Evolutionary conservation across 2,888 invertebrate species (phyloP).

Genomic region (Geotrupes spiniger): DNA sequence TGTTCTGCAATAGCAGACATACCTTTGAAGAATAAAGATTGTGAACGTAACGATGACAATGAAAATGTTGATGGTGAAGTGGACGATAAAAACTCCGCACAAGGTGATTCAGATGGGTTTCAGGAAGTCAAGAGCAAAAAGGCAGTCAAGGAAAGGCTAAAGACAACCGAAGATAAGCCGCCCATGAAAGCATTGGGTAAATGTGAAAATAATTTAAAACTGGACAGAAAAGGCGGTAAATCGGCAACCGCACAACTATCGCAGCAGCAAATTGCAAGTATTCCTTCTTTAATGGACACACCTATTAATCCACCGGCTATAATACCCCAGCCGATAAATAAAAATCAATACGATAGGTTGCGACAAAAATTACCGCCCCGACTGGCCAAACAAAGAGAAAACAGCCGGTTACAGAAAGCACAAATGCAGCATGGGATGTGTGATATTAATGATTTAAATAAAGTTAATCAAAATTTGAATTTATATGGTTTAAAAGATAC

Average conservation of each 20-base stretch:
- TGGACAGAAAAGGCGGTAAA: conserved; percentile 28
- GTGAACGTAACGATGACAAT: conserved; percentile 43
- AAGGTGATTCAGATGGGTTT: conserved; percentile 68
- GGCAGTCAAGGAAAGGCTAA: conserved; percentile 61
- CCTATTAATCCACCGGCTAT: conserved; percentile 53
- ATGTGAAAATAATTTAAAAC: conserved; percentile 36
- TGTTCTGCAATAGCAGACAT: conserved; percentile 53
- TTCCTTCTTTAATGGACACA: conserved; percentile 53
- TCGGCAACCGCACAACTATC: conserved; percentile 34
- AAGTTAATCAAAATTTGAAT: conserved; percentile 41
- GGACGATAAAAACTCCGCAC: conserved; percentile 44
- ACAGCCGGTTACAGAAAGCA: conserved; percentile 54
- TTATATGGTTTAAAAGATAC: conserved; percentile 43
- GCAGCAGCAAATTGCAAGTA: conserved; percentile 51
- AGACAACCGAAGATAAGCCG: conserved; percentile 42
- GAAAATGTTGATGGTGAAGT: conserved; percentile 31
- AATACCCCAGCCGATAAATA: conserved; percentile 39
- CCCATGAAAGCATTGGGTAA: conserved; percentile 29
- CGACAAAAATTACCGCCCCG: conserved; percentile 71
- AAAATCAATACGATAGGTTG: conserved; percentile 39
- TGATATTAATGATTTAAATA: conserved; percentile 55
- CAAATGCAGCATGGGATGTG: conserved; percentile 46
- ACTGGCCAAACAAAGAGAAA: conserved; percentile 71
- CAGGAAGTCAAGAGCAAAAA: conserved; percentile 84
- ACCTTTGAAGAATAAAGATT: conserved; percentile 41